Base-by-base conservation (phyloP, 2,797 vertebrate genomes). In the Pseudochromis fuscus region DNA sequence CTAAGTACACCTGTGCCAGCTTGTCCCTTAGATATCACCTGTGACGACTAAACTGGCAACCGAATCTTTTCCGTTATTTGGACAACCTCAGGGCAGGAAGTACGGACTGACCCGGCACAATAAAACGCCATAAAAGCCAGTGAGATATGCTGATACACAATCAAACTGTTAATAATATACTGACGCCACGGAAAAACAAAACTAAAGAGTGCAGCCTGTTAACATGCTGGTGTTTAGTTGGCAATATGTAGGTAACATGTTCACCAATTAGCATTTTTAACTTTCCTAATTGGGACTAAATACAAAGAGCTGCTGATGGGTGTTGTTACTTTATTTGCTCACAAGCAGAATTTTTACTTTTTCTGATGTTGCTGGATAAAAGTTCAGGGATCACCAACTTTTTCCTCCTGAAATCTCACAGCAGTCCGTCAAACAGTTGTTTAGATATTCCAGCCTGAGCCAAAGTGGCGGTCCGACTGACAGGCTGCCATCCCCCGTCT, bases 11-110 rank as follows among this genome's bases (percentile, higher is more conserved):
- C n/a, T n/a, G n/a, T n/a, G n/a, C n/a, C n/a, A n/a, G n/a, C n/a
- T n/a, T n/a, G n/a, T n/a, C n/a, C n/a, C n/a, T n/a, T n/a, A n/a
- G n/a, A n/a, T 49, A 67, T 82, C 63, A 76, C 61, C 80, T 67
- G 64, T 49, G 72, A 77, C 55, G 74, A 79, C 56, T 55, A 55
- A n/a, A 60, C 79, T 78, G 70, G 38, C 65, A 76, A 57, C 67
- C 42, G 76, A 53, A 77, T 45, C n/a, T 60, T 60, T 59, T 61
- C 50, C 0, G 53, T 79, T 82, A 56, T 75, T 62, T 72, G 21
- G 23, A 25, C 3, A 72, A 46, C 28, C 33, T 49, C 33, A 31
- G 58, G 59, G 71, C 50, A 62, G 72, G 73, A 80, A 81, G 73
- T 61, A 23, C 49, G 74, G 9, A 38, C 40, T 69, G 25, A 74